A percentile compares a stretch with the other conserved stretches of the same genome.
Conservation (phyloP, 2,888 invertebrate genomes). For the Aspidiotus destructor region DNA sequence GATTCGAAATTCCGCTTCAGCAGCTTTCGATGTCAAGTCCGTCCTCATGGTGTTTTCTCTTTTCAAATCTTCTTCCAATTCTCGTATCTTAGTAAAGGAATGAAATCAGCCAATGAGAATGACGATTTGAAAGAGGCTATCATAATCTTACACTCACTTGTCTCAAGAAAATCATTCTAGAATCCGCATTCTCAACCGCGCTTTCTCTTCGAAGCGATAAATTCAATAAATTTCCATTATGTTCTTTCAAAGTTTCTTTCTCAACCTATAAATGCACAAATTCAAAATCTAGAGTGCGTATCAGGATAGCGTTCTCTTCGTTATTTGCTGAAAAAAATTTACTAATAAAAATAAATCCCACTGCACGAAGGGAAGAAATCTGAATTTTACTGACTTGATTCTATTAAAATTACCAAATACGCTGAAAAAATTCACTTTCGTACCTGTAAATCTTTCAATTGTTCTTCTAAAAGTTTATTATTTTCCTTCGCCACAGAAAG, state of each 20-base stretch:
- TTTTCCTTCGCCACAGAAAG: constrained; percentile 13
- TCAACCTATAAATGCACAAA: constrained; percentile 16
- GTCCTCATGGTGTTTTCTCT: constrained; percentile 25
- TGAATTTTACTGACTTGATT: no score
- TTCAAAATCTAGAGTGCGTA: no score
- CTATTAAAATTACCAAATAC: background rate
- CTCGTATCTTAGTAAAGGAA: constrained; percentile 15
- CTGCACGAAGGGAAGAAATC: no score
- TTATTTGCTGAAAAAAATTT: background rate
- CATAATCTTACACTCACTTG: background rate
- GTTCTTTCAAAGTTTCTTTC: constrained; percentile 27
- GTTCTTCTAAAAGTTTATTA: constrained; percentile 27
- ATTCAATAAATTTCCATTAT: constrained; percentile 28
- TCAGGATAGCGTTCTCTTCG: background rate
- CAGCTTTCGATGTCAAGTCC: constrained; percentile 12
- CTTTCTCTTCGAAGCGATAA: constrained; percentile 22
- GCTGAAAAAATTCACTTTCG: background rate
- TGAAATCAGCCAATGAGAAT: background rate
- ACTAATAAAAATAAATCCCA: no score
- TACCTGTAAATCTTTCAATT: constrained; percentile 30
- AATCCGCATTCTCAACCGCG: constrained; percentile 1
- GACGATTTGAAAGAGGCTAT: background rate
- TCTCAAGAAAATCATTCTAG: constrained; percentile 12
- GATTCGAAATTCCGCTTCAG: constrained; percentile 20
- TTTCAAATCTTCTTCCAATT: constrained; percentile 21